Conservation (phyloP, 2,888 invertebrate species). For the Luffia ferchaultella region DNA sequence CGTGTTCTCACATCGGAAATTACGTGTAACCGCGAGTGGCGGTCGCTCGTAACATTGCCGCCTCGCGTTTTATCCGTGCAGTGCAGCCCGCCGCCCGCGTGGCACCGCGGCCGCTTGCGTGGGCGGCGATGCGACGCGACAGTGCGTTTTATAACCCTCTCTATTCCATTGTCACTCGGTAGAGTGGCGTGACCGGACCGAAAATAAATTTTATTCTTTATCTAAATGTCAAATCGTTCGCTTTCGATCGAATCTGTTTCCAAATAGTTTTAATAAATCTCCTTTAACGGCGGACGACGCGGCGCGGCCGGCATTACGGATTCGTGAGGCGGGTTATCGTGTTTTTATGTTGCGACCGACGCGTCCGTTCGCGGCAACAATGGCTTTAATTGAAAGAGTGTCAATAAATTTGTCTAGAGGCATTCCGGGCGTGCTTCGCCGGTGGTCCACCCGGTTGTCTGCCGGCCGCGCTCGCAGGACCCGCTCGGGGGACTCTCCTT, state of each 20-base stretch:
- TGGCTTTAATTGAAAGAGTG: slow-evolving; percentile 65
- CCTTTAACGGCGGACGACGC: slow-evolving; percentile 60
- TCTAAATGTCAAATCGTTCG: slow-evolving; percentile 67
- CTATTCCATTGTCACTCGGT: slow-evolving; percentile 62
- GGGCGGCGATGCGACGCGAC: background rate
- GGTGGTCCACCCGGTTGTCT: slow-evolving; percentile 52
- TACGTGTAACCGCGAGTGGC: slow-evolving; percentile 56
- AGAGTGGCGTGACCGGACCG: slow-evolving; percentile 45
- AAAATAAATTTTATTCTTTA: slow-evolving; percentile 65
- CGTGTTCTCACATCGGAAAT: slow-evolving; percentile 59
- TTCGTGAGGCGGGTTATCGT: slow-evolving; percentile 58
- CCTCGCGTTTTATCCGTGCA: slow-evolving; percentile 51
- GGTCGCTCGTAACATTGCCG: slow-evolving; percentile 46
- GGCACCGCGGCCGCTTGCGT: slow-evolving; percentile 3
- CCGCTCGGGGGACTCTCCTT: slow-evolving; percentile 27
- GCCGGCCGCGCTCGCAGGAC: background rate
- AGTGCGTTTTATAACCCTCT: slow-evolving; percentile 60
- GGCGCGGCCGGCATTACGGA: slow-evolving; percentile 35
- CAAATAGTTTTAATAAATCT: slow-evolving; percentile 68
- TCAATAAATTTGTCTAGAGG: slow-evolving; percentile 59
- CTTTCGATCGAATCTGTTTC: slow-evolving; percentile 65
- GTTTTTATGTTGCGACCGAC: slow-evolving; percentile 55
- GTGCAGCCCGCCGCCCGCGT: slow-evolving; percentile 26
- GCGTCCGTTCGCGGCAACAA: slow-evolving; percentile 50
- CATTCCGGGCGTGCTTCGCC: slow-evolving; percentile 28